Conservation (phyloP, 1,140 invertebrate genomes). For the Condylostylus longicornis region DNA sequence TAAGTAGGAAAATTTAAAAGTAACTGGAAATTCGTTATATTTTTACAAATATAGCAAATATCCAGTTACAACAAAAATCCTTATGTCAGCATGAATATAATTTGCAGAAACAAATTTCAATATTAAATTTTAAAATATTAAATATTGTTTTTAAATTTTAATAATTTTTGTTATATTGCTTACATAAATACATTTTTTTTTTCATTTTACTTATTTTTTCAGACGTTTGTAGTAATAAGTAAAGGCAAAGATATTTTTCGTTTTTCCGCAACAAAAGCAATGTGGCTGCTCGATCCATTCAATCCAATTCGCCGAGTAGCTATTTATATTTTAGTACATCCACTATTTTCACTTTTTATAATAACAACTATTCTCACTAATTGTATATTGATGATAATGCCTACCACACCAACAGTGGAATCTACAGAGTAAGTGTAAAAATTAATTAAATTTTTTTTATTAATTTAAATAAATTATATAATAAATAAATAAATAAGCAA, state of each 20-base stretch:
- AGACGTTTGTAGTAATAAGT: conserved; percentile 97
- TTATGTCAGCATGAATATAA: not conserved
- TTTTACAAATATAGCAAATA: no score
- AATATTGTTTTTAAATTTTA: no score
- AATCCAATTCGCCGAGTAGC: conserved; percentile 92
- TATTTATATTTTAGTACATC: conserved; percentile 95
- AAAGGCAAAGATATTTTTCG: conserved; percentile 97
- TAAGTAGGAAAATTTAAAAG: no score
- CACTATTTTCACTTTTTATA: conserved; percentile 93
- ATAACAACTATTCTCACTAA: conserved; percentile 95
- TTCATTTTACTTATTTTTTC: conserved; percentile 40
- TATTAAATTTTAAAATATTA: conserved; percentile 1
- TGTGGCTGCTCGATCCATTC: conserved; percentile 91
- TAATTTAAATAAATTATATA: no score
- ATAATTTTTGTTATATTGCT: conserved; percentile 1
- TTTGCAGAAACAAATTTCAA: not conserved
- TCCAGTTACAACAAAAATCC: no score
- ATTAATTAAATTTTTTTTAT: no score
- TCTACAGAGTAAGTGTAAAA: conserved; percentile 97
- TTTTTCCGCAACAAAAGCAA: conserved; percentile 90
- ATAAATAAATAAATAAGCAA: no score
- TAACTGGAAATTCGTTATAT: no score
- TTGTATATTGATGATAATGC: conserved; percentile 97
- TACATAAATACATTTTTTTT: conserved; percentile 9
- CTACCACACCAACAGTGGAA: conserved; percentile 79